phyloP scores from a whole-genome alignment of 1,140 invertebrate species.

The Tachypleus tridentatus region DNA sequence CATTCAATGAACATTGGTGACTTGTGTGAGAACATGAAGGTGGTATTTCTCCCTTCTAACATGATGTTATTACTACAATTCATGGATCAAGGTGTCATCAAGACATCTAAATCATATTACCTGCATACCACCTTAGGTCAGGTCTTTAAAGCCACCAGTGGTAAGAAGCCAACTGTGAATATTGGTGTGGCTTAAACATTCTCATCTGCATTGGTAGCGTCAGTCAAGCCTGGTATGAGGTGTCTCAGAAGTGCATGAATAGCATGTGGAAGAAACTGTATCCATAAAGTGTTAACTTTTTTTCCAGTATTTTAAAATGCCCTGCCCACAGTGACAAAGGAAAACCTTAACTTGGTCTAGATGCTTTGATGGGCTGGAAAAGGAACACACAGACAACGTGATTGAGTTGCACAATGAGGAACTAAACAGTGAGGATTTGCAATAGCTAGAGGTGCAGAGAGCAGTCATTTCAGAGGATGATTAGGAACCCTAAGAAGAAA shows the following conservation, averaged over 20 bases:
- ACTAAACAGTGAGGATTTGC: too few relatives aligned
- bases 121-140: conserved; percentile 1
- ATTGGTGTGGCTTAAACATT: conserved; percentile 15
- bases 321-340: too few relatives aligned
- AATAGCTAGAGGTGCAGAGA: too few relatives aligned
- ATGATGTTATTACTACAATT: conserved; percentile 19
- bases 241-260: background rate
- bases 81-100: conserved; percentile 20
- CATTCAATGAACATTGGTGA: conserved; percentile 16
- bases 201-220: background rate
- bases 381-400: too few relatives aligned
- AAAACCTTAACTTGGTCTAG: too few relatives aligned
- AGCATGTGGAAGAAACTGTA: conserved; percentile 1
- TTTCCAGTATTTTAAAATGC: too few relatives aligned
- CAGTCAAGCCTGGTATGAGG: background rate
- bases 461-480: too few relatives aligned
- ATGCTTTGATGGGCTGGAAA: too few relatives aligned
- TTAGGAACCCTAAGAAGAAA: too few relatives aligned
- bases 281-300: too few relatives aligned
- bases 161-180: conserved; percentile 30
- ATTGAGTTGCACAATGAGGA: too few relatives aligned
- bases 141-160: conserved; percentile 1
- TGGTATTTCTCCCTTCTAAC: conserved; percentile 15
- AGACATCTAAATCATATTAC: conserved; percentile 19
- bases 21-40: conserved; percentile 11